These are phyloP conservation scores for Syngnathus typhle DNA, from an alignment of 2,113 vertebrate species.

Conservation along the genomic window DNA sequence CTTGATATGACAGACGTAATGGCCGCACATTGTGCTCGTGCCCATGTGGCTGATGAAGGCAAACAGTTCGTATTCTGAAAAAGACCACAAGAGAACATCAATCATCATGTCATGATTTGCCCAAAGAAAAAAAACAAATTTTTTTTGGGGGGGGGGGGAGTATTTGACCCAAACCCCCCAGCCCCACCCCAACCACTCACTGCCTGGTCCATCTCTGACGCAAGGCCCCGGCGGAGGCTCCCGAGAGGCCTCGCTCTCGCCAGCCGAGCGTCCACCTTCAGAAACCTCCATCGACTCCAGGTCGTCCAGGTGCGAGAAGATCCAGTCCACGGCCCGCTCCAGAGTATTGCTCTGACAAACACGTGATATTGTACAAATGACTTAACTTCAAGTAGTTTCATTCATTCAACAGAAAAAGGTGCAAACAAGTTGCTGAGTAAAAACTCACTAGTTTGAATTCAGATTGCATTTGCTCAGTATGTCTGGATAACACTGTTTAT, in stretches of 20 bases:
- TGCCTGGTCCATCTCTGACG: slow-evolving; percentile 88
- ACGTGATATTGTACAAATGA: background rate
- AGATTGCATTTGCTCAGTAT: too few relatives aligned
- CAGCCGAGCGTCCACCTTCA: slow-evolving; percentile 89
- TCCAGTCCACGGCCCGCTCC: slow-evolving; percentile 96
- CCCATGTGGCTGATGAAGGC: slow-evolving; percentile 99
- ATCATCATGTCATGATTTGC: too few relatives aligned
- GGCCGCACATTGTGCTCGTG: slow-evolving; percentile 97
- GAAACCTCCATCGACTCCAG: slow-evolving; percentile 98
- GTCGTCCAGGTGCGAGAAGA: slow-evolving; percentile 96
- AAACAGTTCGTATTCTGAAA: slow-evolving; percentile 91
- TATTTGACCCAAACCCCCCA: too few relatives aligned
- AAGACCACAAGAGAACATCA: slow-evolving; percentile 2
- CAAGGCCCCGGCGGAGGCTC: slow-evolving; percentile 87
- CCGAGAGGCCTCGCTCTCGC: slow-evolving; percentile 85
- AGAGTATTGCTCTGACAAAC: slow-evolving; percentile 83
- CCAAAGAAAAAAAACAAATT: too few relatives aligned
- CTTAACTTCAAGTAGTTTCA: too few relatives aligned
- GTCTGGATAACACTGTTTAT: too few relatives aligned
- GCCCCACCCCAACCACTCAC: slow-evolving; percentile 63
- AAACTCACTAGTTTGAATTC: too few relatives aligned
- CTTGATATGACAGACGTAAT: slow-evolving; percentile 98
- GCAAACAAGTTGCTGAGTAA: too few relatives aligned
- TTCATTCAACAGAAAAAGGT: too few relatives aligned
- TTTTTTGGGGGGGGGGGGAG: too few relatives aligned